Evolutionary conservation across 2,113 vertebrate species (phyloP).

Genomic region (Ailuropoda melanoleuca): DNA sequence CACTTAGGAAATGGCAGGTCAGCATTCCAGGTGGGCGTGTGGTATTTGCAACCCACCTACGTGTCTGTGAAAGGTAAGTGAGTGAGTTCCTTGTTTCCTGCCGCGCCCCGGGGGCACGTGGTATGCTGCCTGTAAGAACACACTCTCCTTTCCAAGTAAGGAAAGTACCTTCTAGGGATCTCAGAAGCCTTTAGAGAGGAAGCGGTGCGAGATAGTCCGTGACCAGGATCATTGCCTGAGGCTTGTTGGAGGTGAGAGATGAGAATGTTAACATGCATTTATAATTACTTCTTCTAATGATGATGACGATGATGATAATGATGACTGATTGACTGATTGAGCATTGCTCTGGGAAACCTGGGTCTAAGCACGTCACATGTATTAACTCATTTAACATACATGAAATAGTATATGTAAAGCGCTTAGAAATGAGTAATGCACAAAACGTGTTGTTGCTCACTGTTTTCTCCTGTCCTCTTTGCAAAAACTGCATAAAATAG

Average conservation of each 20-base stretch:
- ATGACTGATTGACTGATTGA: neutral
- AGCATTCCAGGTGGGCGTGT: neutral
- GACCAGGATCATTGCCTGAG: neutral
- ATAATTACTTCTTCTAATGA: neutral
- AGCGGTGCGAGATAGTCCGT: rapidly evolving
- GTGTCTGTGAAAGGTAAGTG: neutral
- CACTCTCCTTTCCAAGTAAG: neutral
- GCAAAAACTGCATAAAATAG: rapidly evolving
- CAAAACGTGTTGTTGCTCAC: neutral
- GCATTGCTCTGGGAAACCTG: neutral
- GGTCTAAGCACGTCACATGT: neutral
- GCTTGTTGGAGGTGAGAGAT: neutral
- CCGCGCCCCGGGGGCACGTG: no score
- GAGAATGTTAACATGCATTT: neutral
- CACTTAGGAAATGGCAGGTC: neutral
- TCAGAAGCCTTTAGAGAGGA: no score
- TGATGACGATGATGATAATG: neutral
- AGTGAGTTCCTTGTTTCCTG: neutral
- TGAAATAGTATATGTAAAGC: neutral
- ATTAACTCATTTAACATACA: no score
- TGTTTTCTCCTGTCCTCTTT: neutral
- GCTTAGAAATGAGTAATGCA: no score
- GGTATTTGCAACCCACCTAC: neutral
- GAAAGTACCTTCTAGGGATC: neutral
- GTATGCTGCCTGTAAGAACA: neutral